Percentiles rank a stretch among this genome's conserved stretches.
Conservation (phyloP, 1,140 invertebrate genomes). For the Brachionus rubens region DNA sequence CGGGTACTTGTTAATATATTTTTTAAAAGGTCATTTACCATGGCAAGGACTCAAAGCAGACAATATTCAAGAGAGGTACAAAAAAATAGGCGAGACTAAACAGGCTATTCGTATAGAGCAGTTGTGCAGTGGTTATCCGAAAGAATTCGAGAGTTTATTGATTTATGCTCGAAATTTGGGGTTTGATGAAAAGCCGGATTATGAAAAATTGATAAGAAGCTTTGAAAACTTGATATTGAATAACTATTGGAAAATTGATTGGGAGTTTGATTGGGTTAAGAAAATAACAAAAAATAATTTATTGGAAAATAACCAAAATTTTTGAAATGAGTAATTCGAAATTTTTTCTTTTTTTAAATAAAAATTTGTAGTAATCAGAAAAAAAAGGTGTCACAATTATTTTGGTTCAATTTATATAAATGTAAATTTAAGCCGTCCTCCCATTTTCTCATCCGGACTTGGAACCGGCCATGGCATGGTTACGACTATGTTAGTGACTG, state of each 20-base stretch:
- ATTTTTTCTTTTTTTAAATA: no score
- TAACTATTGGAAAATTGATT: constrained; percentile 16
- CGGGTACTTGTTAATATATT: constrained; percentile 51
- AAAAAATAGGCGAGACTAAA: constrained; percentile 47
- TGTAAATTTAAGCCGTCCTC: no score
- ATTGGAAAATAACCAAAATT: no score
- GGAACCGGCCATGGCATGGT: no score
- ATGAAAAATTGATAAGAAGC: neutral
- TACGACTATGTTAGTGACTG: no score
- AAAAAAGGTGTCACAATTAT: no score
- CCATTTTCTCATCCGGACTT: no score
- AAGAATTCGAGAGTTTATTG: constrained; percentile 41
- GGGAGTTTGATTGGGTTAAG: constrained; percentile 17
- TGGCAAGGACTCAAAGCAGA: constrained; percentile 19
- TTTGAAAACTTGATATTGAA: constrained; percentile 11
- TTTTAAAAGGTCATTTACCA: constrained; percentile 52
- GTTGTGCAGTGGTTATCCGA: constrained; percentile 46
- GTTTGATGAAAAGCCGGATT: constrained; percentile 27
- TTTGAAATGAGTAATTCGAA: no score
- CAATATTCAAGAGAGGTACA: constrained; percentile 5
- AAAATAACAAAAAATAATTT: constrained; percentile 12
- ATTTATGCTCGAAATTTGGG: constrained; percentile 19
- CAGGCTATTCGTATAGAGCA: neutral
- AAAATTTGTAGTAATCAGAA: no score
- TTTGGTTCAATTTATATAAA: no score